A percentile compares a stretch with the other conserved stretches of the same genome.
Conservation (phyloP, 1,140 invertebrate species). For the Leptonema lineaticorne region DNA sequence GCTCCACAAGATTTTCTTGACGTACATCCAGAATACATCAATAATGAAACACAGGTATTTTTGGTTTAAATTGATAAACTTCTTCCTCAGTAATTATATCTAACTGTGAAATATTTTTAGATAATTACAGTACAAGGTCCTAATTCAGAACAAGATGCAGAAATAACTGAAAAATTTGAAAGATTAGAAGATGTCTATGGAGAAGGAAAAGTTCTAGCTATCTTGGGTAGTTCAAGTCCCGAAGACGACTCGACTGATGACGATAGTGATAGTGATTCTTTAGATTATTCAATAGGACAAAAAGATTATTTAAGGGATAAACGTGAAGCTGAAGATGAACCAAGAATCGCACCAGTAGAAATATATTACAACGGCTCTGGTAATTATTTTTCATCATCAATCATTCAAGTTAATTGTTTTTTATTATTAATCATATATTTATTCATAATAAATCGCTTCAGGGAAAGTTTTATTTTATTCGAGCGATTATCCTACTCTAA, state of each 20-base stretch:
- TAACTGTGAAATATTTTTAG: constrained; percentile 42
- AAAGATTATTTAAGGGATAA: constrained; percentile 35
- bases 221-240: constrained; percentile 52
- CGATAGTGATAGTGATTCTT: constrained; percentile 40
- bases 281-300: constrained; percentile 22
- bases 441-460: constrained; percentile 15
- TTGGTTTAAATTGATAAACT: background rate
- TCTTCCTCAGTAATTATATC: background rate
- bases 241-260: constrained; percentile 43
- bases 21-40: constrained; percentile 58
- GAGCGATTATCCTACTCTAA: constrained; percentile 44
- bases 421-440: background rate
- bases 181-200: constrained; percentile 58
- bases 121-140: constrained; percentile 58
- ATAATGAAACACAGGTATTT: constrained; percentile 54
- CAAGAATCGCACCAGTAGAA: constrained; percentile 30
- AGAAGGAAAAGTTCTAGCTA: constrained; percentile 56
- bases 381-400: too few species aligned
- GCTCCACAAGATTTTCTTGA: constrained; percentile 57
- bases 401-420: too few species aligned
- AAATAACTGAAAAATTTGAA: constrained; percentile 58
- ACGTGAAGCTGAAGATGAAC: constrained; percentile 37
- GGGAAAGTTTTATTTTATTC: constrained; percentile 45
- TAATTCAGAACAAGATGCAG: constrained; percentile 57
- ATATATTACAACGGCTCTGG: constrained; percentile 30